These are phyloP conservation scores for Dolomedes plantarius DNA, from an alignment of 2,888 invertebrate genomes.

Conservation along the genomic window DNA sequence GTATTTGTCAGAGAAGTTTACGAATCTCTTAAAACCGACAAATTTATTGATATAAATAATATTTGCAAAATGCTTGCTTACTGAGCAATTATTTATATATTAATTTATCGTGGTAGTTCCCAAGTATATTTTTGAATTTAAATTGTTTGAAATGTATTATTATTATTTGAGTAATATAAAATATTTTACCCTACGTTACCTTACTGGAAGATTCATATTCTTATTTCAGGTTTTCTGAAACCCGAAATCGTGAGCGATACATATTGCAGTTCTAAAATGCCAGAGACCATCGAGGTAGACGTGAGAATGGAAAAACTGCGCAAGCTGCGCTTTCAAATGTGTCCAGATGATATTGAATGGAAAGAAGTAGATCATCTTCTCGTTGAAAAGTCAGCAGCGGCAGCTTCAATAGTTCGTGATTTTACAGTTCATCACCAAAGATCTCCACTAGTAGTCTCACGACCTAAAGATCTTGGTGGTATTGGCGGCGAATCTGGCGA, in stretches of 20 bases:
- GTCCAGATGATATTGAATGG: conserved; percentile 58
- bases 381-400: conserved; percentile 38
- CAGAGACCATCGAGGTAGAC: conserved; percentile 57
- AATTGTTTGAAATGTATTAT: no score
- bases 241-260: conserved; percentile 67
- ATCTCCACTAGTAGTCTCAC: conserved; percentile 42
- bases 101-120: no score
- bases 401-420: conserved; percentile 51
- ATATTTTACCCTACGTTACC: no score
- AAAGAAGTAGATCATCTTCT: conserved; percentile 66
- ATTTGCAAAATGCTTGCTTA: no score
- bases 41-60: no score
- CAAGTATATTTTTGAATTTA: no score
- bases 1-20: no score
- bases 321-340: conserved; percentile 60
- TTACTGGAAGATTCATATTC: no score
- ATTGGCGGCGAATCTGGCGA: conserved; percentile 26
- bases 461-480: conserved; percentile 26
- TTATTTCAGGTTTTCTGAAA: conserved; percentile 61
- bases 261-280: conserved; percentile 45
- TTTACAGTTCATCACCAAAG: conserved; percentile 57
- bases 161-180: no score
- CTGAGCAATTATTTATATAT: no score
- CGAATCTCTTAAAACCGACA: no score
- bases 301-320: conserved; percentile 60